These are phyloP conservation scores for Agrotis exclamationis DNA, from an alignment of 2,888 invertebrate genomes.

Conservation along the genomic window DNA sequence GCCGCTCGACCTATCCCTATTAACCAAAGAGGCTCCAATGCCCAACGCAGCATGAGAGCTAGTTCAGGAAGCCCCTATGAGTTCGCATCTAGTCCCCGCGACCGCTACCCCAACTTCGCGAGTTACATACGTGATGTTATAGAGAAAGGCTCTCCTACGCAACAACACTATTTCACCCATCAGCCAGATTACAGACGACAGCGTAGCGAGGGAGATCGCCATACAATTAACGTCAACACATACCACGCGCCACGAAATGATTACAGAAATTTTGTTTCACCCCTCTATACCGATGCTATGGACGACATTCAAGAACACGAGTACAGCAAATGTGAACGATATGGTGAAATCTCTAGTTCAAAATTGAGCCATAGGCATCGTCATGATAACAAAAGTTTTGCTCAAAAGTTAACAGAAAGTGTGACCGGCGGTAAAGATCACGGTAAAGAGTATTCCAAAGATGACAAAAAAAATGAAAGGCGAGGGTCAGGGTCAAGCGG, in stretches of 20 bases:
- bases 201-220: conserved; percentile 80
- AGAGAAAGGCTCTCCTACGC: conserved; percentile 74
- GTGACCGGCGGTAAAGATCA: conserved; percentile 64
- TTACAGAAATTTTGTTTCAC: conserved; percentile 87
- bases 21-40: conserved; percentile 75
- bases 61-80: conserved; percentile 79
- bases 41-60: conserved; percentile 78
- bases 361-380: conserved; percentile 80
- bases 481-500: conserved; percentile 82
- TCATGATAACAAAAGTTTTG: conserved; percentile 86
- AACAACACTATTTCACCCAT: conserved; percentile 76
- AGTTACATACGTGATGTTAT: conserved; percentile 87
- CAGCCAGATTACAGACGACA: conserved; percentile 77
- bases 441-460: conserved; percentile 43
- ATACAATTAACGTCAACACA: conserved; percentile 76
- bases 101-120: conserved; percentile 86
- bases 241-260: conserved; percentile 80
- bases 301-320: conserved; percentile 89
- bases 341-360: conserved; percentile 87
- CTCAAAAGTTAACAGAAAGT: conserved; percentile 83
- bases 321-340: conserved; percentile 87
- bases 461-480: conserved; percentile 72
- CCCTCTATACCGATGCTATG: conserved; percentile 86
- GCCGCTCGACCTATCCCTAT: conserved; percentile 78
- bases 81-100: conserved; percentile 85